Base-by-base conservation (phyloP, 35 echinoderm and acorn worm species). In the Apostichopus japonicus region DNA sequence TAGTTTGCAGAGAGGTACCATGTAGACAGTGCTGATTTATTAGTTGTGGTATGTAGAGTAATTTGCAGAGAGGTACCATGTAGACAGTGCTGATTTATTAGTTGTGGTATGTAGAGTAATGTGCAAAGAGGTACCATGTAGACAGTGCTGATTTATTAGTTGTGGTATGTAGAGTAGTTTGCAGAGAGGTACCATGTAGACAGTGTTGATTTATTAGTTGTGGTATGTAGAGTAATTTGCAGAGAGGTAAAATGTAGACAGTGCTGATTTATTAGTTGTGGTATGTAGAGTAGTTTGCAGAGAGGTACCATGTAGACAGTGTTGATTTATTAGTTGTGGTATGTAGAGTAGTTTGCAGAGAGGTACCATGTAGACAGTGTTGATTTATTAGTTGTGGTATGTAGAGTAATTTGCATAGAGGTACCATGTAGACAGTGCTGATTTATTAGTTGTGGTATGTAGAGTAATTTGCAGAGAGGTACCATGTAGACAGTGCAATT, bases 41-140 rank as follows among this genome's bases (percentile, higher is more conserved):
- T 65, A n/a, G n/a, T n/a, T n/a, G 19, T n/a, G 79, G 79, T 83
- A 83, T 54, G 79, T 83, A 5, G n/a, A n/a, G n/a, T n/a, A n/a
- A 9, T 8, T 67, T 10, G 3, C 7, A 67, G 33, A 15, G 63
- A 67, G 19, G 8, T 67, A 67, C 19, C 63, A 67, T 67, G 19
- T 19, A 67, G 19, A 67, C 6, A 67, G 63, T 67, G 19, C 63
- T 67, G 33, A 44, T 44, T 44, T 44, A 44, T 44, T 44, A 44
- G 33, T 44, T 44, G 33, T 44, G 33, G 33, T 44, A 44, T 44
- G 33, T 44, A 44, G 33, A 44, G 33, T 44, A 44, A 44, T 44
- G 2, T 44, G 33, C 33, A 44, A 0, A 44, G 33, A 44, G 33
- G 33, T 44, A 44, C 33, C 33, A 44, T 44, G 33, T 67, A 19